Base-by-base conservation (phyloP, 2,888 invertebrate species). In the Acleris emargana region DNA sequence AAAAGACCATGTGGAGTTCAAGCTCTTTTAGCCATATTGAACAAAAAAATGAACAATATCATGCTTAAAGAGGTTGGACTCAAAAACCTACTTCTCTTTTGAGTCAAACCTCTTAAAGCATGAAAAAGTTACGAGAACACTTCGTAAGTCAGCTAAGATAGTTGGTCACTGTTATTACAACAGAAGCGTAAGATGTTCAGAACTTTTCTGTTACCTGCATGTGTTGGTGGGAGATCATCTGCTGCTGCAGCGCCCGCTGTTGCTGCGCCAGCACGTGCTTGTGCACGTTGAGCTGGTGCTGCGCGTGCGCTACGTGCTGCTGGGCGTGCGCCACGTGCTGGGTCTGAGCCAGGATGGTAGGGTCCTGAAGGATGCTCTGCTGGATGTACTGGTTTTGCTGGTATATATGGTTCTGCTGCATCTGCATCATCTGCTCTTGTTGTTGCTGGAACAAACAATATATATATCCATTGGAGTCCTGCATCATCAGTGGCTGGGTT, bases 181-280 rank as follows among this genome's bases (percentile, higher is more conserved):
- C n/a, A n/a, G 4, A 13, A 38, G 2, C 13, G 1, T 13, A 13
- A 13, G 13, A 38, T 25, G 25, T 25, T 6, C 25, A 32, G 9
- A 0, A 2, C 2, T 9, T 32, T 32, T 9, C 13, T 38, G 13
- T 3, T 38, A 38, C 82, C 62, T 88, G 87, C 59, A 88, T 68
- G 45, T 88, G 89, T 69, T 89, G 90, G 69, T 93, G 91, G 17
- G 84, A 74, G 47, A 91, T 80, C 78, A 90, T 78, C 71, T 93
- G 94, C 67, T 93, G 93, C 70, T 93, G 93, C 5, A 93, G 77
- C 28, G 92, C 93, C 50, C 90, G 78, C 67, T 92, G 92, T 62
- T 93, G 92, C 64, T 93, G 93, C 0, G 88, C 87, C 45, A 93
- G 71, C 81, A 91, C 86, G 69, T 93, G 93, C 68, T 91, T 91